Evolutionary conservation across 2,888 invertebrate genomes (phyloP).

Genomic region (Poecilus cupreus): DNA sequence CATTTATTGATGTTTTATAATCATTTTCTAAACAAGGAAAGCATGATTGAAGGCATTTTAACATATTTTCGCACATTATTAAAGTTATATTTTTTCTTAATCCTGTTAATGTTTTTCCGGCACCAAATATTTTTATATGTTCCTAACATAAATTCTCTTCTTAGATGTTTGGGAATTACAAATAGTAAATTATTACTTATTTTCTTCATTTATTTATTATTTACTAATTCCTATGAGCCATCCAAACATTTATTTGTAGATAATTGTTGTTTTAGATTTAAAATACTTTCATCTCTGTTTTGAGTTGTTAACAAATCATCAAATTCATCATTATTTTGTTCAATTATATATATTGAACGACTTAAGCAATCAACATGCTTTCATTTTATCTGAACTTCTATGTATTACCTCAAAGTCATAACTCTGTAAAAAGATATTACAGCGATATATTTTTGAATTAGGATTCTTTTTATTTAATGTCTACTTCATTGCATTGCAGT

Average conservation of each 20-base stretch:
- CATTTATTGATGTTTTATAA: too few species aligned
- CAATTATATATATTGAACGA: background rate
- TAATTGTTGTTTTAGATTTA: background rate
- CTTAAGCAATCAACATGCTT: background rate
- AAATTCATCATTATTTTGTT: background rate
- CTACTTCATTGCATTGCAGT: background rate
- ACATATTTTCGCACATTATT: background rate
- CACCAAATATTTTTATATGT: background rate
- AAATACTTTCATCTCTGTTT: background rate
- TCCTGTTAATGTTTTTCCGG: background rate
- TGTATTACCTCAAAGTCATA: background rate
- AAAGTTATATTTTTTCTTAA: background rate
- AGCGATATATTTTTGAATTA: background rate
- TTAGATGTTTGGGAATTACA: background rate
- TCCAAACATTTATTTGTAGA: background rate
- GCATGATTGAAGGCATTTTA: too few species aligned
- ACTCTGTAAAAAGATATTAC: background rate
- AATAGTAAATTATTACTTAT: background rate
- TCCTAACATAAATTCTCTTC: background rate
- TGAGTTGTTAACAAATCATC: background rate
- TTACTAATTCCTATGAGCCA: background rate
- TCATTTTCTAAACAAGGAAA: too few species aligned
- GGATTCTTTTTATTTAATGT: background rate
- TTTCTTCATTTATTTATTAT: background rate
- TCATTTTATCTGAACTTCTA: background rate